Conservation (phyloP, 1,140 invertebrate species). For the Calephelis nemesis region DNA sequence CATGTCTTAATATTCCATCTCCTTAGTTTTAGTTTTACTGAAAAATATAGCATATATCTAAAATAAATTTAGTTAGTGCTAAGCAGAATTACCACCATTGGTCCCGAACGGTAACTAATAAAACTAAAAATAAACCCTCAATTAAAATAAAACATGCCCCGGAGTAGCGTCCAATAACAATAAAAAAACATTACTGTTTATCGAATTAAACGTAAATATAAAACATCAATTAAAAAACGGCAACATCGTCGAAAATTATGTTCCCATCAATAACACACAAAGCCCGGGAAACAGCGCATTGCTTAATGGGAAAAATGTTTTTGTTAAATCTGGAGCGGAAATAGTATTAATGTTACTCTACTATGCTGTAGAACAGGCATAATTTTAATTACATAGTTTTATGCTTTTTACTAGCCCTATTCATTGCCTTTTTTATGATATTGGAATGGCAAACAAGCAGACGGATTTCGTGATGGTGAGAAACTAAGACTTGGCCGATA, state of each 20-base stretch:
- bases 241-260: constrained; percentile 5
- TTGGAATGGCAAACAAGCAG: no score
- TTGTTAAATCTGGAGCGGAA: constrained; percentile 24
- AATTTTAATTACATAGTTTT: constrained; percentile 11
- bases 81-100: no score
- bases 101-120: no score
- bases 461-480: no score
- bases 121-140: no score
- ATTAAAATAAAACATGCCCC: background rate
- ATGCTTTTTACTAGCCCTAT: no score
- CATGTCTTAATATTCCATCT: no score
- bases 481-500: no score
- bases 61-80: no score
- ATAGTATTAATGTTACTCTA: constrained; percentile 29
- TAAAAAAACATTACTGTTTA: background rate
- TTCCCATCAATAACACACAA: background rate
- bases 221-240: constrained; percentile 10
- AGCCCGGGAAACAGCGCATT: background rate
- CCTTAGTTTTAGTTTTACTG: no score
- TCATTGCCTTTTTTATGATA: no score
- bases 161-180: constrained; percentile 16
- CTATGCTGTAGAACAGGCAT: constrained; percentile 29
- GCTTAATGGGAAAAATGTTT: constrained; percentile 24
- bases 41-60: no score
- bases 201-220: constrained; percentile 8